phyloP scores from a whole-genome alignment of 2,113 vertebrate genomes.

The Oceanodroma tethys region DNA sequence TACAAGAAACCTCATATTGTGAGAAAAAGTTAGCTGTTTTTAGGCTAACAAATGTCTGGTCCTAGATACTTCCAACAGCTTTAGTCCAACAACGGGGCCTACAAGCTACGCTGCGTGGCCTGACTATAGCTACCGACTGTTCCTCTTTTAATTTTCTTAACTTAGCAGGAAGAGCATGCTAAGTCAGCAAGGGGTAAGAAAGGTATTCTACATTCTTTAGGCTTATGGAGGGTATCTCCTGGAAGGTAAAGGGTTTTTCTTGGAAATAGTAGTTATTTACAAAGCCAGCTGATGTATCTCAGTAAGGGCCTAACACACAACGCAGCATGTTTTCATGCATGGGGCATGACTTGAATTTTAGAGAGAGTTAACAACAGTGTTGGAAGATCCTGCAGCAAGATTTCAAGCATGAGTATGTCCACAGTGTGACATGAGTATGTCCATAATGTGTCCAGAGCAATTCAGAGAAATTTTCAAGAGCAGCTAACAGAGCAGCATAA shows the following conservation, averaged over 20 bases:
- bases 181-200: background rate
- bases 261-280: background rate
- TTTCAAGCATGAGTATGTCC: background rate
- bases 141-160: background rate
- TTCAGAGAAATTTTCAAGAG: background rate
- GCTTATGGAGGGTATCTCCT: background rate
- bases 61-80: background rate
- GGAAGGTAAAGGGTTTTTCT: background rate
- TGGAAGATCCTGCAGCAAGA: background rate
- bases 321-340: background rate
- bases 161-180: background rate
- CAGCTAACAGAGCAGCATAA: background rate
- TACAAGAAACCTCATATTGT: background rate
- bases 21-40: background rate
- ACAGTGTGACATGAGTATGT: background rate
- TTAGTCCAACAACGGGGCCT: background rate
- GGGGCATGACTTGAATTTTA: background rate
- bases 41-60: background rate
- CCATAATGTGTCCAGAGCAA: background rate
- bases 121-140: accelerated
- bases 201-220: background rate
- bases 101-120: background rate
- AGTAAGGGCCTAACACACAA: background rate
- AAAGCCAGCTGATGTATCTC: background rate
- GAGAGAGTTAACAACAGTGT: background rate